Evolutionary conservation across 2,888 invertebrate genomes (phyloP), one percentile per base, ranked within the genome.

Genomic region (Aphodius granarius): DNA sequence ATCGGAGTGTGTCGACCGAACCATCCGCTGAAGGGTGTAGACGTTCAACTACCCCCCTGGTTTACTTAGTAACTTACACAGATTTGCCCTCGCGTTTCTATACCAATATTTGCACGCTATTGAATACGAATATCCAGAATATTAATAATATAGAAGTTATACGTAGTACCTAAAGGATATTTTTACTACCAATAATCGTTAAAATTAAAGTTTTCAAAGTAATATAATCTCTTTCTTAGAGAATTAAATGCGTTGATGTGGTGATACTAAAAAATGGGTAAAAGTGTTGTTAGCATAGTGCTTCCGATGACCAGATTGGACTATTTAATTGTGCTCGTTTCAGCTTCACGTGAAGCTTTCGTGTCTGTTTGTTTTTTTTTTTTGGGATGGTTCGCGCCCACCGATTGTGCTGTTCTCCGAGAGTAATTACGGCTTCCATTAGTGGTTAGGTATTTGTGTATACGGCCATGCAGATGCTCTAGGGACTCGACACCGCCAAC

Each of bases 31-130:
- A 63, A 70, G 75, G 70, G 66, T 76, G 71, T 66, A 70, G 43
- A 72, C 74, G 79, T 71, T 76, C 78, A 18, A 65, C 64, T 66
- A 62, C 66, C 63, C 80, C 63, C 80, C 78, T 75, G 76, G 81
- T 82, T 81, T 81, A 81, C 81, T 81, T 82, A 81, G 81, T 78
- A 81, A 81, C 79, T 79, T 77, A 79, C 79, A 80, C 79, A 78
- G 78, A 76, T 65, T 71, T 72, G 72, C 62, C 22, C 65, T n/a
- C 66, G 65, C 66, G 43, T 75, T 72, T 72, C 73, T 73, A 19
- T 65, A 71, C 76, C 62, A 79, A 80, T 77, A 78, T 78, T 79
- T 79, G 76, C 71, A 72, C 72, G 75, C 73, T 66, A 77, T 76
- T 78, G 73, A 73, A 77, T 78, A 76, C 75, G 72, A 78, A 77